These are phyloP conservation scores for Xyrichtys novacula DNA, from an alignment of 2,797 vertebrate genomes.

Conservation along the genomic window DNA sequence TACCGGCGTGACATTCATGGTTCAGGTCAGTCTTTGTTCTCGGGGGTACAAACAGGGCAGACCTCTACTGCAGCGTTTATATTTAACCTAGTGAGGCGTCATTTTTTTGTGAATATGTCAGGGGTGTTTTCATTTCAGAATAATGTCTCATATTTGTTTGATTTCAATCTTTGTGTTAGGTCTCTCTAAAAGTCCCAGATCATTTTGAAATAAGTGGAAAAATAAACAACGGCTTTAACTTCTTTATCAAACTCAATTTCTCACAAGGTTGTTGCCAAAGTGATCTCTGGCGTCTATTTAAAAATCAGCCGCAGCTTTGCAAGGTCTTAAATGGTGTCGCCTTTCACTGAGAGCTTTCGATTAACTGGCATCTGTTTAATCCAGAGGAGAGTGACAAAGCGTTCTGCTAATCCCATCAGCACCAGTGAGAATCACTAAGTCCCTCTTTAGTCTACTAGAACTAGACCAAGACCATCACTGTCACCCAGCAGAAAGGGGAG, in stretches of 20 bases:
- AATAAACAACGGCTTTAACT: conserved; percentile 3
- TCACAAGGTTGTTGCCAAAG: conserved; percentile 7
- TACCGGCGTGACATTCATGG: conserved; percentile 57
- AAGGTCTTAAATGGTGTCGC: conserved; percentile 39
- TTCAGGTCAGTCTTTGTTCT: conserved; percentile 76
- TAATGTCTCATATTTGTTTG: not conserved
- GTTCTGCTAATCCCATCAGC: conserved; percentile 61
- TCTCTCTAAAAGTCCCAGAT: conserved; percentile 2
- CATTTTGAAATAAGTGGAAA: not conserved
- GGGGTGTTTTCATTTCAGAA: conserved; percentile 26
- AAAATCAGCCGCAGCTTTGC: conserved; percentile 37
- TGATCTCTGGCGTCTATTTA: conserved; percentile 30
- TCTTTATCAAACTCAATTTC: not conserved
- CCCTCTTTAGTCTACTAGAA: conserved; percentile 46
- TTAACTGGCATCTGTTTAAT: conserved; percentile 74
- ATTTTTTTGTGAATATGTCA: conserved; percentile 17
- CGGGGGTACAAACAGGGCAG: conserved; percentile 64
- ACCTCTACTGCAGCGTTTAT: conserved; percentile 51
- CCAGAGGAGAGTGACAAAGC: conserved; percentile 70
- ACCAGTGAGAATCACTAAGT: conserved; percentile 46
- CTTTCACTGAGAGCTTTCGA: conserved; percentile 59
- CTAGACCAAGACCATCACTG: conserved; percentile 45
- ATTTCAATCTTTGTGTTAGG: not conserved
- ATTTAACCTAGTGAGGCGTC: conserved; percentile 60
- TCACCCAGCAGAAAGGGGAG: conserved; percentile 54